These are phyloP conservation scores for Periophthalmus magnuspinnatus DNA, from an alignment of 2,797 vertebrate species.

Conservation along the genomic window DNA sequence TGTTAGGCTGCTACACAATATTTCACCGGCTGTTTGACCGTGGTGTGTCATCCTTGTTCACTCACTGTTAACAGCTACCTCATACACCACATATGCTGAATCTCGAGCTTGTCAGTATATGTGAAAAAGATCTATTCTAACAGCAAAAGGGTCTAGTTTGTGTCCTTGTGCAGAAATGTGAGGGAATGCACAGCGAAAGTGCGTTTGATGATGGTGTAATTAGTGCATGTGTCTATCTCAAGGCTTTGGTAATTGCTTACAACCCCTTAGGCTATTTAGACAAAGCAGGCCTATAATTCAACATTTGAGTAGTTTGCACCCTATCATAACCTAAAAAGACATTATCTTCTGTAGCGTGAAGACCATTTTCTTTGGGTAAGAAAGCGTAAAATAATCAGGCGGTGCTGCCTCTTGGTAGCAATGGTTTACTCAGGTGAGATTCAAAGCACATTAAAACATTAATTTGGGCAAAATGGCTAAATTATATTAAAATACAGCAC, in stretches of 20 bases:
- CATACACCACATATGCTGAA: constrained; percentile 32
- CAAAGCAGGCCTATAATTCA: constrained; percentile 69
- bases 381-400: constrained; percentile 47
- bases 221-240: constrained; percentile 66
- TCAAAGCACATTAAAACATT: constrained; percentile 4
- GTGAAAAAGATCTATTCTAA: constrained; percentile 42
- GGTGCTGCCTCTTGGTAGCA: constrained; percentile 25
- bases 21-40: constrained; percentile 48
- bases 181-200: constrained; percentile 51
- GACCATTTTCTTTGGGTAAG: constrained; percentile 48
- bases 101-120: constrained; percentile 41
- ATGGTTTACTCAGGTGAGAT: constrained; percentile 38
- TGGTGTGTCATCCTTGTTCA: constrained; percentile 47
- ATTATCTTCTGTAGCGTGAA: constrained; percentile 46
- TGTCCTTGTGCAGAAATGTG: constrained; percentile 41
- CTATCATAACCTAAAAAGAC: constrained; percentile 53
- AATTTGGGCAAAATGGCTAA: not conserved
- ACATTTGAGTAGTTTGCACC: constrained; percentile 54
- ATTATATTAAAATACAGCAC: not conserved
- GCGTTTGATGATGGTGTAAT: constrained; percentile 63
- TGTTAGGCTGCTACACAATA: constrained; percentile 61
- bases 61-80: constrained; percentile 44
- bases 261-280: constrained; percentile 65
- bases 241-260: constrained; percentile 70
- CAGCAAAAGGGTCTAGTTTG: constrained; percentile 35